Base-by-base conservation (phyloP, 2,888 invertebrate species). In the Eupelmus urozonus region DNA sequence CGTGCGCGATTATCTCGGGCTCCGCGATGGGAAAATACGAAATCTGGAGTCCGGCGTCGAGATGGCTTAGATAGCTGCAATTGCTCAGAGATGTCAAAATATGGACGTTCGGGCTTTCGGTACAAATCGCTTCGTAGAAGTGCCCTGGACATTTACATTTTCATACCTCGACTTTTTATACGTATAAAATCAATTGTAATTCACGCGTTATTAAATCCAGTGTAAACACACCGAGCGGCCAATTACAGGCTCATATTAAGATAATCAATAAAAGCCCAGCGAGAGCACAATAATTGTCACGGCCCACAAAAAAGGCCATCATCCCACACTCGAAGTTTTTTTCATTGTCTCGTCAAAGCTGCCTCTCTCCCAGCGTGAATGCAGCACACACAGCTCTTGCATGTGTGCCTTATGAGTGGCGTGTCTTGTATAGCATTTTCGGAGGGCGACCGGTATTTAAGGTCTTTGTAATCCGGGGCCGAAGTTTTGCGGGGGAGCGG, bases 401-500 rank as follows among this genome's bases (percentile, higher is more conserved):
- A 3, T 57, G 83, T 82, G 83, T 83, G 81, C 82, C 83, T 77
- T 81, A 80, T 73, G 81, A 81, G 72, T 60, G 42, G 5, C 82
- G 49, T 60, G 78, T 82, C 84, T 84, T 85, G 84, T 84, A 85
- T 85, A 34, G 34, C 9, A 34, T 34, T 67, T 83, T 81, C 71
- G 57, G 65, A 81, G 81, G 84, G 84, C 85, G 86, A 84, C 84
- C 85, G 84, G 86, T 86, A 88, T 87, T 88, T 87, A 87, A 87
- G 88, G 87, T 86, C 87, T 87, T 88, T 87, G 87, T 87, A 87
- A 87, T 88, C 87, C 85, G 84, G 83, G 79, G 20, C 4, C 2
- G 74, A 86, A 85, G 84, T 88, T 88, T 87, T 86, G 87, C 88
- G 88, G 88, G 88, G 87, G 88, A 87, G 87, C 85, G 82, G 82